Conservation (phyloP, 2,888 invertebrate species). For the Synergus laeviventris region DNA sequence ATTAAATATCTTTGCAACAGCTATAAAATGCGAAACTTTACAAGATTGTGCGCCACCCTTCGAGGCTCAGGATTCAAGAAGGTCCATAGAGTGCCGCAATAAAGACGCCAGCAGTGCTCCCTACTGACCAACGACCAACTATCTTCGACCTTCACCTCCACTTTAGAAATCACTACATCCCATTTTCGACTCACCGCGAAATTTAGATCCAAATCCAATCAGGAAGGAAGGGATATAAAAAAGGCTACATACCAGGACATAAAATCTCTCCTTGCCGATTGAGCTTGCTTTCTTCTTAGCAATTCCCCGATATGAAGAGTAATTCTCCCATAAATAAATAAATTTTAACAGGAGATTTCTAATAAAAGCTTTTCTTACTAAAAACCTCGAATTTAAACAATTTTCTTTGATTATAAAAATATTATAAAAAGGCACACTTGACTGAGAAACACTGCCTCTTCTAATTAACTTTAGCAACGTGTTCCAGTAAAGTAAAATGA, state of each 20-base stretch:
- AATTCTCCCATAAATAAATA: too few relatives aligned
- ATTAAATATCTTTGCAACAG: constrained; percentile 69
- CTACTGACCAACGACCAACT: constrained; percentile 51
- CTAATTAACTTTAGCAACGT: constrained; percentile 8
- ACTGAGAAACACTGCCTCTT: background rate
- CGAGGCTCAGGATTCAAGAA: constrained; percentile 48
- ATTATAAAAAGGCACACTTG: background rate
- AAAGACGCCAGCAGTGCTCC: constrained; percentile 60
- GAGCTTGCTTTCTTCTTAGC: background rate
- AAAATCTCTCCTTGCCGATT: background rate
- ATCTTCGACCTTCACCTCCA: constrained; percentile 36
- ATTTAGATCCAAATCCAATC: constrained; percentile 13
- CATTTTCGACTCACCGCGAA: constrained; percentile 30
- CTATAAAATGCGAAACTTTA: constrained; percentile 68
- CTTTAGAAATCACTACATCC: constrained; percentile 33
- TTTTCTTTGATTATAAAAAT: background rate
- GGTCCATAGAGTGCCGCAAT: constrained; percentile 54
- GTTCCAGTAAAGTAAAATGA: background rate
- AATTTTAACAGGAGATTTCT: too few relatives aligned
- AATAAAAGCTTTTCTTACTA: too few relatives aligned
- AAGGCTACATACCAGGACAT: background rate
- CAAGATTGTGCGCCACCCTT: constrained; percentile 53
- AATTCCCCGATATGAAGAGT: background rate
- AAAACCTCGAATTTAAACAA: too few relatives aligned
- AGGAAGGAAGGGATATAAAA: background rate